Evolutionary conservation across 2,113 vertebrate species (phyloP), one percentile per base, ranked within the genome.

Genomic region (Greenwoodochromis staneri): DNA sequence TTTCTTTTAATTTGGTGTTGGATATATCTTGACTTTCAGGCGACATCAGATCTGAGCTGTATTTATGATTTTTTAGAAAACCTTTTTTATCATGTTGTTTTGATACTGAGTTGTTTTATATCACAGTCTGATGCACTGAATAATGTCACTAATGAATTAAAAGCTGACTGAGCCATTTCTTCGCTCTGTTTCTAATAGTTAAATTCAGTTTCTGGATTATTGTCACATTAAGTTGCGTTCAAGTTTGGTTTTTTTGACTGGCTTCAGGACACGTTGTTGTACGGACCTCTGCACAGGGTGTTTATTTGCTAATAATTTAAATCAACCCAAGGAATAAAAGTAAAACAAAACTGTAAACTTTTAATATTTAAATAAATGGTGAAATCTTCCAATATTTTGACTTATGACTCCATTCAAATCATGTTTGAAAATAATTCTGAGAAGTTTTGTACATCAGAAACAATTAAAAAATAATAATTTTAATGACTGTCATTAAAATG

Each of bases 81-180:
- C 6, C 6, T 4, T 80, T 63, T 66, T 57, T 73, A 42, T 86
- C 82, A 81, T 91, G 31, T 85, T 81, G 19, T 82, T 84, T 90
- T 81, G 24, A 78, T 49, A 31, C 8, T 0, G 69, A 73, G 69
- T 29, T 86, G 27, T 84, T 85, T 83, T 90, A 87, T 93, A 90
- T 34, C 47, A 49, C 17, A 47, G 2, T 84, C 16, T 4, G 21
- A 17, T 34, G 6, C 16, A 66, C 54, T 85, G 57, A 91, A 88
- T 91, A 55, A 88, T 91, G 42, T 86, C 90, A 93, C 88, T 87
- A 21, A 10, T 13, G 5, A 89, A 82, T 87, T 63, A 47, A 92
- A 91, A 80, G 87, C 85, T 86, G 53, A 85, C 24, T 88, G 89
- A 93, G 93, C 88, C 91, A 47, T 85, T 73, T 86, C 29, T 81